phyloP scores from a whole-genome alignment of 2,113 vertebrate species.

The Micronycteris hirsuta region DNA sequence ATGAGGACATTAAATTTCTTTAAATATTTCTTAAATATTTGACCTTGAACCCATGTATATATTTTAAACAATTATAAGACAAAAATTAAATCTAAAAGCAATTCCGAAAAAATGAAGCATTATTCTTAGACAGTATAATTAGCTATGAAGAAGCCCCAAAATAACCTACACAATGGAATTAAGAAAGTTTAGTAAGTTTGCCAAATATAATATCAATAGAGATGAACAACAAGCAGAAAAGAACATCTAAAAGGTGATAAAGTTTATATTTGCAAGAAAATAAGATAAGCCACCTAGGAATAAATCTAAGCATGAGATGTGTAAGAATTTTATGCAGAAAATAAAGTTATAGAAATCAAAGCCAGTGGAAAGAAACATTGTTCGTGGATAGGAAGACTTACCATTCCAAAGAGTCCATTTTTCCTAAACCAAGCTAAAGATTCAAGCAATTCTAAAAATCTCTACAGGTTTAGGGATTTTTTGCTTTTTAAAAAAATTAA shows the following conservation, averaged over 20 bases:
- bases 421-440: neutral
- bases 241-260: neutral
- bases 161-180: neutral
- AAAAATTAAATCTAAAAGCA: neutral
- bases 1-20: neutral
- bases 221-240: neutral
- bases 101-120: neutral
- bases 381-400: neutral
- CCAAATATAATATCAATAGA: neutral
- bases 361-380: neutral
- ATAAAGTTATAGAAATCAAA: neutral
- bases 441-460: neutral
- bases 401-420: neutral
- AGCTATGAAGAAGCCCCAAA: neutral
- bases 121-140: neutral
- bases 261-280: neutral
- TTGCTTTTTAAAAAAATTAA: neutral
- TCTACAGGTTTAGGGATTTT: neutral
- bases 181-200: neutral
- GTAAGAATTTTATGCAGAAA: neutral
- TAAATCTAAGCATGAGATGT: neutral
- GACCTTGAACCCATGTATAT: neutral
- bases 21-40: neutral
- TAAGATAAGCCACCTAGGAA: neutral
- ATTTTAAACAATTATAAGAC: slow-evolving; percentile 15